Evolutionary conservation across 2,113 vertebrate species (phyloP), one percentile per base, ranked within the genome.

Genomic region (Poeciliopsis prolifica): DNA sequence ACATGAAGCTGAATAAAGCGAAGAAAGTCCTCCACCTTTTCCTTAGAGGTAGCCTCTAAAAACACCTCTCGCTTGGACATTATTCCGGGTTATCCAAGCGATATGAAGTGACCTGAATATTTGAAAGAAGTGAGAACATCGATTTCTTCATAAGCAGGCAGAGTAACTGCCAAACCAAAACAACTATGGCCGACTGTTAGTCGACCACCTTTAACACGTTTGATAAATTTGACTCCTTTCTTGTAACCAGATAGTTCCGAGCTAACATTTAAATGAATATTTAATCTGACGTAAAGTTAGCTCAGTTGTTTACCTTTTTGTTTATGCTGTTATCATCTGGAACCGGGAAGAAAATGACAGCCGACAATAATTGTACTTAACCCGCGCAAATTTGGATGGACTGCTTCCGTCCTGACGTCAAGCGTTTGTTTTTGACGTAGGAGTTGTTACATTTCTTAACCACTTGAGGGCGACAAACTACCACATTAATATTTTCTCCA

Each of bases 31-130:
- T 94, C 92, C 65, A 94, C 76, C 30, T 94, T 93, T 17, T 96
- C 94, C 65, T 91, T 94, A 31, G 91, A 94, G 4, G 92, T 94
- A 0, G 94, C 88, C 13, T 92, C 87, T 63, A 98, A 61, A 92
- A 99, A 97, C 0, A 86, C 84, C 70, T 96, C 88, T 0, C 95
- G 94, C 75, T 96, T 98, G 37, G 95, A 95, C 92, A 94, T 96
- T 9, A 51, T 86, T 64, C 8, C 24, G 22, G 17, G 61, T 85
- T 64, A 58, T 11, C 51, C 30, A 31, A n/a, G 31, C 17, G 31
- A 75, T 44, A 1, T 0, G 12, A 64, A 54, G 31, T 10, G 5
- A 26, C 5, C 3, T 7, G 31, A 65, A 40, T 0, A 35, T 64
- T 26, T 65, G 1, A 37, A 22, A 22, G 8, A 42, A 77, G 78